Conservation (phyloP, 2,113 vertebrate species). For the Passer domesticus region DNA sequence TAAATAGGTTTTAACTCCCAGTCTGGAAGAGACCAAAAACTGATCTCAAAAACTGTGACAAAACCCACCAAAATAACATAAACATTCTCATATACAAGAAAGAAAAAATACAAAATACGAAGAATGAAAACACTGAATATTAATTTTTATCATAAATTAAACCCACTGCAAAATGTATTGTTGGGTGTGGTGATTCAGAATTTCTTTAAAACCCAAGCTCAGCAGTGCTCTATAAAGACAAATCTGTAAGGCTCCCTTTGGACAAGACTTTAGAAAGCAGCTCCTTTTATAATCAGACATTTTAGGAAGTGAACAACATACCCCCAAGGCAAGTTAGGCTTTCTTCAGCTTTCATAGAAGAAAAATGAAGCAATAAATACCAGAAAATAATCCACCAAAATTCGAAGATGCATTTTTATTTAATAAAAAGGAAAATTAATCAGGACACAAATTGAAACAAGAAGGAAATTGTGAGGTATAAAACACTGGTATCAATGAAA, state of each 20-base stretch:
- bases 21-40: neutral
- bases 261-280: neutral
- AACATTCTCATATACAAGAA: neutral
- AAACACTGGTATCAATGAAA: neutral
- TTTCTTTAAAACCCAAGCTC: neutral
- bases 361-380: neutral
- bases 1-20: neutral
- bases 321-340: fast-evolving
- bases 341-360: neutral
- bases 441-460: neutral
- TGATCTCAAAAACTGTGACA: neutral
- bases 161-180: neutral
- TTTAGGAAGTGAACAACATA: neutral
- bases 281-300: neutral
- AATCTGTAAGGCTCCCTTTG: neutral
- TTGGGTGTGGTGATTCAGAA: fast-evolving
- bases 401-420: neutral
- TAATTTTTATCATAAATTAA: neutral
- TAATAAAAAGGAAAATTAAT: neutral
- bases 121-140: neutral
- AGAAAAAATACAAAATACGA: neutral
- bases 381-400: neutral
- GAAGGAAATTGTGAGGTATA: neutral
- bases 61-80: neutral
- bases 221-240: neutral